Base-by-base conservation (phyloP, 2,888 invertebrate genomes). In the Isoperla grammatica region DNA sequence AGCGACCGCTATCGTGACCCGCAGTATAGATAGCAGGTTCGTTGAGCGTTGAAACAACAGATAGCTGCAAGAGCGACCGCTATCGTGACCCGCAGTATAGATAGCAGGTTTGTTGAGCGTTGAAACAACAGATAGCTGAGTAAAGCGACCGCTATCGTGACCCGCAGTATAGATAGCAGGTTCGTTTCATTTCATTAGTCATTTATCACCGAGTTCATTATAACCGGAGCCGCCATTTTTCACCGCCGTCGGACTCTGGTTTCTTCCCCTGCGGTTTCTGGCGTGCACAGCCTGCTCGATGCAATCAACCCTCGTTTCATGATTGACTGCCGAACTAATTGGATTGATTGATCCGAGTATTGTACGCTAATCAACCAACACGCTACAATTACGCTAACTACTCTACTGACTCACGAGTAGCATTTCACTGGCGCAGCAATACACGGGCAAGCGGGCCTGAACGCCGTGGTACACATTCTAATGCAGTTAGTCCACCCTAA, bases 251-350 rank as follows among this genome's bases (percentile, higher is more conserved):
- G 50, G 17, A 4, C 50, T 50, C 50, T 50, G 50, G 50, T 50
- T 50, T 50, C 50, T 50, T 50, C 50, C 50, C 53, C 53, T 39
- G 53, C 53, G 53, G 53, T 39, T 39, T 29, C 29, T 53, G 39
- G 53, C 53, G 37, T 53, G 53, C 53, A 53, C 37, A 15, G 40
- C 12, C 53, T 20, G 53, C 19, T 37, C 53, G 19, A 39, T 53
- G 53, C 53, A 53, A 53, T 53, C 53, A 53, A 45, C 37, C 53
- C 53, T 17, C 19, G 45, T 57, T 57, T 57, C 61, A 58, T 61
- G 61, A 61, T 61, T 61, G 61, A 61, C 61, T 58, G 56, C 59
- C 35, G 49, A 59, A 59, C 56, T 61, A 61, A 61, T 61, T 61
- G 59, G 58, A 42, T 58, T 61, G 61, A 61, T 58, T 58, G 61